These are phyloP conservation scores for Mimas tiliae DNA, from an alignment of 2,888 invertebrate species.

Conservation along the genomic window DNA sequence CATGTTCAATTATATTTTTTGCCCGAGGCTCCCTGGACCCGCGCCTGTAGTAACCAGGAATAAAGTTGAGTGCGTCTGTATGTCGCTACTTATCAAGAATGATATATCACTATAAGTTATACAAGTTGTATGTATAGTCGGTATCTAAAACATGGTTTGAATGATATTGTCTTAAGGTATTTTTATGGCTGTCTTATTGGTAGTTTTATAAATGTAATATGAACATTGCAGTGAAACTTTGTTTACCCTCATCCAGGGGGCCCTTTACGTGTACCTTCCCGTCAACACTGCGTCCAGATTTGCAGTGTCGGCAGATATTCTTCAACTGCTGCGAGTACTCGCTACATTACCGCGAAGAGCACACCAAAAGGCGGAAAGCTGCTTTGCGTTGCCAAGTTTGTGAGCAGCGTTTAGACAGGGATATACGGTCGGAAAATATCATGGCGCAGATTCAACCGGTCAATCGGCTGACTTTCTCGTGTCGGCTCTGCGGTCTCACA, in stretches of 20 bases:
- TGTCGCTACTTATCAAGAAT: too few relatives aligned
- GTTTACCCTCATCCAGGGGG: constrained; percentile 56
- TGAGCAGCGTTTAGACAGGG: constrained; percentile 72
- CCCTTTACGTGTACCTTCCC: constrained; percentile 77
- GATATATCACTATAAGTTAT: too few relatives aligned
- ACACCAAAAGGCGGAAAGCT: constrained; percentile 77
- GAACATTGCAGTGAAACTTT: constrained; percentile 9
- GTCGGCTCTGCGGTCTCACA: constrained; percentile 63
- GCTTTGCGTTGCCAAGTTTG: constrained; percentile 79
- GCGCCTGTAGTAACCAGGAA: too few relatives aligned
- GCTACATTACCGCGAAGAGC: constrained; percentile 75
- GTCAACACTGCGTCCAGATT: constrained; percentile 63
- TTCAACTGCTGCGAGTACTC: constrained; percentile 80
- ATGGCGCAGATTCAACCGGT: constrained; percentile 45
- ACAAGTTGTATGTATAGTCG: too few relatives aligned
- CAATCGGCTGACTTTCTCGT: constrained; percentile 56
- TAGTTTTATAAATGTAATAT: not conserved
- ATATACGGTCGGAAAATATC: constrained; percentile 47
- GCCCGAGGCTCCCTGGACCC: too few relatives aligned
- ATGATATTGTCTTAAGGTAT: not conserved
- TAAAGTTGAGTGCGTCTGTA: too few relatives aligned
- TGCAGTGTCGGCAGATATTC: constrained; percentile 75
- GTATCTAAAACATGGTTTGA: too few relatives aligned
- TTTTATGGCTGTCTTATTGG: not conserved
- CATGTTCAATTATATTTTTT: too few relatives aligned